Base-by-base conservation (phyloP, 2,113 vertebrate species). In the Pholis gunnellus region DNA sequence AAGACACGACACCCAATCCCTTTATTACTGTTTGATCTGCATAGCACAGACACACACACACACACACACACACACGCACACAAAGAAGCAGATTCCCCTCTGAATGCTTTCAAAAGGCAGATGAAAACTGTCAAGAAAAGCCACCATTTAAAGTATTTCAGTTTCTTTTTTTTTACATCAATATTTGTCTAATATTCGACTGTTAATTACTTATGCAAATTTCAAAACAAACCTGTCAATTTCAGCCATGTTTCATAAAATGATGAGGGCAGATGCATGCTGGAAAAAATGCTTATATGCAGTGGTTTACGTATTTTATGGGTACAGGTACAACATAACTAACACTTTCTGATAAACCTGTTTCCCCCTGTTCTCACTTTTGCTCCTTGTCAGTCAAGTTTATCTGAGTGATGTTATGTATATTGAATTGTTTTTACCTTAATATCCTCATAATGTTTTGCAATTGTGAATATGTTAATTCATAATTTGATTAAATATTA, bases 1-100 rank as follows among this genome's bases (percentile, higher is more conserved):
- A 95, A 94, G 91, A 84, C 82, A 75, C 59, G 94, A 86, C 87
- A 94, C 81, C 76, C 76, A 89, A 94, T 93, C 90, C 88, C 70
- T 83, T 82, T 66, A 54, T 73, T 70, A 61, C 72, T n/a, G 79
- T 93, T 94, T 95, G 90, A 94, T 93, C 79, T 91, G 65, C 61
- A 11, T 71, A 57, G 29, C 76, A 48, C 29, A 74, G 50, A 74
- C 42, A 65, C 46, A 50, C 73, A 52, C 63, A 75, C 63, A n/a
- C 31, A 34, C 40, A 50, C 50, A 22, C 50, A 72, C 11, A 40
- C 46, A 56, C 34, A 34, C 31, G 44, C 20, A 20, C 13, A 59
- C 38, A 25, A 9, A 65, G 5, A 20, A 3, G 9, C 29, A 36
- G 4, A 67, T 8, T 34, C 22, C 22, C 11, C 5, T 57, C 17